A percentile compares a stretch with the other conserved stretches of the same genome.
Evolutionary conservation across 1,140 invertebrate species (phyloP).

Genomic region (Papilio glaucus): DNA sequence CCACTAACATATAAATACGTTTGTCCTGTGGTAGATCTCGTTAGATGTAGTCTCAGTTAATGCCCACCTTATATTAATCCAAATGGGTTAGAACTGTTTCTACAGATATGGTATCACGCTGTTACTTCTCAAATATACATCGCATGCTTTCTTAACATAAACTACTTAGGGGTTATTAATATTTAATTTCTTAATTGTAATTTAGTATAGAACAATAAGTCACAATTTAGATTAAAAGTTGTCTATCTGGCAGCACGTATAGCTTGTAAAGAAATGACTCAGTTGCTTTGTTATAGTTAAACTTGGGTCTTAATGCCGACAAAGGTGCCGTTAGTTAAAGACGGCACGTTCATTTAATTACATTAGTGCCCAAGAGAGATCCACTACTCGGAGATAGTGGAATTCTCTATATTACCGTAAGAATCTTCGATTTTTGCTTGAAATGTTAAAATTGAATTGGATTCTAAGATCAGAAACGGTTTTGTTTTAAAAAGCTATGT

Average conservation of each 20-base stretch:
- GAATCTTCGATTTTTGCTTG: neutral
- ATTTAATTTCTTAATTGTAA: slow-evolving; percentile 1
- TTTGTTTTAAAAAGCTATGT: no score
- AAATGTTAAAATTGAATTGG: neutral
- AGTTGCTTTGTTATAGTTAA: slow-evolving; percentile 19
- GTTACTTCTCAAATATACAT: no score
- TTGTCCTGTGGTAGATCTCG: no score
- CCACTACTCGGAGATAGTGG: neutral
- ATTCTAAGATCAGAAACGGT: neutral
- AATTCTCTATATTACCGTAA: slow-evolving; percentile 11
- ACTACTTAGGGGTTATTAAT: no score
- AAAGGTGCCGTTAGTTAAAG: slow-evolving; percentile 24
- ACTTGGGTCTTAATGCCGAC: neutral
- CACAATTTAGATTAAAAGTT: slow-evolving; percentile 9
- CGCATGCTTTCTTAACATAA: no score
- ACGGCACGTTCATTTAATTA: slow-evolving; percentile 19
- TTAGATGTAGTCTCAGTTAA: no score
- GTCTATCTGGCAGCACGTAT: neutral
- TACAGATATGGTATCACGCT: no score
- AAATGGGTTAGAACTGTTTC: no score
- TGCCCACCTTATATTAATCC: no score
- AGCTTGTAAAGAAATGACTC: slow-evolving; percentile 1
- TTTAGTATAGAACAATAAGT: neutral
- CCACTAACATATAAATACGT: no score
- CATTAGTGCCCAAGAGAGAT: neutral